A percentile compares a stretch with the other conserved stretches of the same genome.
These are phyloP conservation scores for Mohoua ochrocephala DNA, from an alignment of 2,113 vertebrate species.

Conservation along the genomic window DNA sequence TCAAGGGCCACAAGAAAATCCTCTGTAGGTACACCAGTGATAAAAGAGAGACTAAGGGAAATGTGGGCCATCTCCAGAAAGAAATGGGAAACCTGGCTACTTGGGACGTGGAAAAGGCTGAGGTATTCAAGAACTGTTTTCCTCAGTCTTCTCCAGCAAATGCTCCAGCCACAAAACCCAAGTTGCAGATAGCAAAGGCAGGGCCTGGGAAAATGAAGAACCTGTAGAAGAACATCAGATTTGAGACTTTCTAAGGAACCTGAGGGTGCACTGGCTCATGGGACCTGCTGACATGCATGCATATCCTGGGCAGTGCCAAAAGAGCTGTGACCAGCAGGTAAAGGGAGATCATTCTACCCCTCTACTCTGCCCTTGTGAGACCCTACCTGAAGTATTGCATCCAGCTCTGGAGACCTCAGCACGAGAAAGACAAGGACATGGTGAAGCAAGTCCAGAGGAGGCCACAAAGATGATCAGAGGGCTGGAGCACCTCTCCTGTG, in stretches of 20 bases:
- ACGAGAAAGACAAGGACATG: rapidly evolving
- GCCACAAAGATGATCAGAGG: not conserved
- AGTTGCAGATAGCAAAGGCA: not conserved
- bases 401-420: not conserved
- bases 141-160: not conserved
- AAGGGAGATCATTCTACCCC: not conserved
- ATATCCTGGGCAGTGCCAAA: not conserved
- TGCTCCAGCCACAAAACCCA: not conserved
- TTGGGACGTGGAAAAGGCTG: not conserved
- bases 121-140: not conserved
- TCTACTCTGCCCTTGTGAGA: not conserved
- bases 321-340: not conserved
- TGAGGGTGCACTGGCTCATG: not conserved
- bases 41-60: not conserved
- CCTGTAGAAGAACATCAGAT: not conserved
- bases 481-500: not conserved
- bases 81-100: not conserved
- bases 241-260: not conserved
- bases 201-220: not conserved
- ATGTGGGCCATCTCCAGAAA: not conserved
- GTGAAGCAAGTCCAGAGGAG: not conserved
- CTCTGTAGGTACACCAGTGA: not conserved
- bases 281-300: not conserved
- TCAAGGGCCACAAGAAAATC: not conserved
- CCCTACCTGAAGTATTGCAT: not conserved